These are phyloP conservation scores for Drosophila ambigua DNA, from an alignment of 1,140 invertebrate genomes.

Conservation along the genomic window DNA sequence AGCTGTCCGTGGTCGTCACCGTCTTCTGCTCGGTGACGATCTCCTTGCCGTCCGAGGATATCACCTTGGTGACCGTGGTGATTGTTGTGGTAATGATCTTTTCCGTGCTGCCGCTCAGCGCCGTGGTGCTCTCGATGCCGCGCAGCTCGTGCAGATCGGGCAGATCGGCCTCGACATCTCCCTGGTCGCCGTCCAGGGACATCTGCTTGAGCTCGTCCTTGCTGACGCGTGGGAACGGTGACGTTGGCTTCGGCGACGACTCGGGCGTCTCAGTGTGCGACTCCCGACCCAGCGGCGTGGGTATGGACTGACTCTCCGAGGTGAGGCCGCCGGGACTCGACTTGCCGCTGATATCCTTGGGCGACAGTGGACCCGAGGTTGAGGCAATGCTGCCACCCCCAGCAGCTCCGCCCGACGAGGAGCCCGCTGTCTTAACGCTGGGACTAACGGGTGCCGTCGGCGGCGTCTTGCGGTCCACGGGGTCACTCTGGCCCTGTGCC, in stretches of 20 bases:
- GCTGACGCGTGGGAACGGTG: slow-evolving; percentile 78
- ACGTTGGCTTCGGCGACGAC: slow-evolving; percentile 82
- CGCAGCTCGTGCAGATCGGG: slow-evolving; percentile 75
- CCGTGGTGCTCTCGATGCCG: slow-evolving; percentile 75
- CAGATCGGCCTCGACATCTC: slow-evolving; percentile 25
- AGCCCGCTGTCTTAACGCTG: slow-evolving; percentile 53
- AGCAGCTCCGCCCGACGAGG: slow-evolving; percentile 10
- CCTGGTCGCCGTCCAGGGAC: slow-evolving; percentile 34
- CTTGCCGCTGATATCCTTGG: slow-evolving; percentile 81
- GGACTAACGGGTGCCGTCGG: slow-evolving; percentile 81
- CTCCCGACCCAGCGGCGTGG: slow-evolving; percentile 75
- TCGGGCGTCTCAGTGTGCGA: slow-evolving; percentile 80
- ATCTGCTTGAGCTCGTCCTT: slow-evolving; percentile 69
- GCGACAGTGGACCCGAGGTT: slow-evolving; percentile 72
- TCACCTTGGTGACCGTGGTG: slow-evolving; percentile 81
- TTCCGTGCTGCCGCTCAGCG: slow-evolving; percentile 75
- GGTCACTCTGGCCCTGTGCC: slow-evolving; percentile 26
- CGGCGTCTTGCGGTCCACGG: slow-evolving; percentile 72
- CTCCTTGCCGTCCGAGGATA: slow-evolving; percentile 80
- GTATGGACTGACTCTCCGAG: slow-evolving; percentile 83
- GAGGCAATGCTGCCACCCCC: slow-evolving; percentile 56
- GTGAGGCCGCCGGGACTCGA: slow-evolving; percentile 80
- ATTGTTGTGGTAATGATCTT: slow-evolving; percentile 82
- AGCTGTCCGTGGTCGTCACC: slow-evolving; percentile 79
- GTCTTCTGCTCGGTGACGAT: slow-evolving; percentile 82